Conservation (phyloP, 23 tunicate species). For the Ascidia mentula region DNA sequence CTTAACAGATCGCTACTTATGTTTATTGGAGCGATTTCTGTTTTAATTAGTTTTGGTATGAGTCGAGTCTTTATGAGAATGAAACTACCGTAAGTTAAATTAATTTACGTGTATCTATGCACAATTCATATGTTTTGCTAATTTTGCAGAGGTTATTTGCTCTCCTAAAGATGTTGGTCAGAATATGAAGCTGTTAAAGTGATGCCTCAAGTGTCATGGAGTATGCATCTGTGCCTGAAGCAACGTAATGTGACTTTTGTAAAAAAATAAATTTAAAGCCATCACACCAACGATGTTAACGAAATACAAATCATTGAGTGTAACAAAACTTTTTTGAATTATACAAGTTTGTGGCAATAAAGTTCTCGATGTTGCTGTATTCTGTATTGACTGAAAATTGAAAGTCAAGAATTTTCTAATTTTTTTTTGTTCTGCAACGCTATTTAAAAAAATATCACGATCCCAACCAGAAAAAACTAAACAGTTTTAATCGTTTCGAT, state of each 20-base stretch:
- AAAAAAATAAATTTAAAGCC: background rate
- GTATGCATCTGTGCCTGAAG: background rate
- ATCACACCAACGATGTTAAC: too few relatives aligned
- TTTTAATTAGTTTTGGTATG: constrained; percentile 74
- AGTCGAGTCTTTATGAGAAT: constrained; percentile 94
- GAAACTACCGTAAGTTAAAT: constrained; percentile 85
- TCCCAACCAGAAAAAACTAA: too few relatives aligned
- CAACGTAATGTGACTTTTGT: background rate
- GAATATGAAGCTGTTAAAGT: background rate
- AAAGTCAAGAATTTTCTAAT: too few relatives aligned
- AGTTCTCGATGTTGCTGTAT: too few relatives aligned
- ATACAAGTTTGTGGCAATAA: too few relatives aligned
- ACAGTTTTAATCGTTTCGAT: too few relatives aligned
- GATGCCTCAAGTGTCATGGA: background rate
- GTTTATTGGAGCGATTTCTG: constrained; percentile 66
- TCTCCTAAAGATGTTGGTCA: constrained; percentile 20
- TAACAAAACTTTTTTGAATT: too few relatives aligned
- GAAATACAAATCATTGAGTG: too few relatives aligned
- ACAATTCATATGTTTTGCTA: background rate
- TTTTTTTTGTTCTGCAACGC: too few relatives aligned
- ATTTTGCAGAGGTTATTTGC: constrained; percentile 45
- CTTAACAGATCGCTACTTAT: constrained; percentile 70
- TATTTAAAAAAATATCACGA: too few relatives aligned
- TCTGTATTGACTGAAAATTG: too few relatives aligned
- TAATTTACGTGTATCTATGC: background rate